Evolutionary conservation across 2,797 vertebrate species (phyloP), one percentile per base, ranked within the genome.

Genomic region (Siniperca undulata): DNA sequence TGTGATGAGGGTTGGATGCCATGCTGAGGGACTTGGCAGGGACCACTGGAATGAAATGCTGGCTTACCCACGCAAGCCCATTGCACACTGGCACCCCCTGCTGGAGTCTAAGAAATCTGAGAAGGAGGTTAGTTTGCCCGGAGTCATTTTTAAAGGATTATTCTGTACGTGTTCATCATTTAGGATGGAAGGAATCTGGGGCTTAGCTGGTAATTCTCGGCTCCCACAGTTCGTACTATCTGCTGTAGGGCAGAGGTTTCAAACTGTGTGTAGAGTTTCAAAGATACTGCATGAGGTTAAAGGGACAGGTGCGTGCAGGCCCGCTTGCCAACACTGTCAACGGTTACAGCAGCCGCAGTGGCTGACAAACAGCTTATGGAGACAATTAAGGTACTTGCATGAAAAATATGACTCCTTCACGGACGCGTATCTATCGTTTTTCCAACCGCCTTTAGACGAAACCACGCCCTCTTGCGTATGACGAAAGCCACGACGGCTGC

Each of bases 31-130:
- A 3, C 95, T 99, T 85, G 97, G 98, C 87, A 95, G 98, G 77
- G 98, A 99, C 94, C 98, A 99, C 94, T 99, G 98, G 98, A 99
- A 98, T 3, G 98, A 99, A 92, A 99, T 99, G 98, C 90, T 99
- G 94, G 98, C 98, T 0, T 99, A 99, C 77, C 98, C 98, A 0
- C 96, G 98, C 77, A 99, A 99, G 89, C 98, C 98, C 72, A 98
- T 99, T n/a, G 98, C 98, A 4, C 98, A 99, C 93, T 99, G 98
- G 98, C 98, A 99, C 92, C 97, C 96, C 50, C 94, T 99, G 88
- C 96, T 97, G 95, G 98, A 99, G 96, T 95, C 97, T 85, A 99
- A 99, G 95, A 99, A 98, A 82, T 99, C 98, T 61, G 98, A 98
- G 95, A 99, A 99, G 91, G 98, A 99, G 97, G 98, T 98, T 84